These are phyloP conservation scores for Erythrocercus mccallii DNA, from an alignment of 2,113 vertebrate genomes.

Conservation along the genomic window DNA sequence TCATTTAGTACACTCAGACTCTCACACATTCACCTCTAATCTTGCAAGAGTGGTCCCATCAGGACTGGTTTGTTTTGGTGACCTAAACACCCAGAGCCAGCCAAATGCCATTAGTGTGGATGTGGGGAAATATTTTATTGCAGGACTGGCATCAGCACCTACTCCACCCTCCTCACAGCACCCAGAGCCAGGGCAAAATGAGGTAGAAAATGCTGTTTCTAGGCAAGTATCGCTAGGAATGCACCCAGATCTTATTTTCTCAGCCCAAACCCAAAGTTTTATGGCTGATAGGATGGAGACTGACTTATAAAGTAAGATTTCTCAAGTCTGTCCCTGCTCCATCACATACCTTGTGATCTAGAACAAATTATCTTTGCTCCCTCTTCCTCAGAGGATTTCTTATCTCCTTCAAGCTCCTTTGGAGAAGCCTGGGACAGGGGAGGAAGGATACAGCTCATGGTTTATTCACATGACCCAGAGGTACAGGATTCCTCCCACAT, in stretches of 20 bases:
- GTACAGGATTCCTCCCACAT: not conserved
- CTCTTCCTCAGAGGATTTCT: not conserved
- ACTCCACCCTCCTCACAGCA: not conserved
- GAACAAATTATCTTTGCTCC: not conserved
- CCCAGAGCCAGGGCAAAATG: not conserved
- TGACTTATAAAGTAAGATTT: not conserved
- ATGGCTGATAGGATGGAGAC: not conserved
- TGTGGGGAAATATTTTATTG: not conserved
- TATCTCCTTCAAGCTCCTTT: not conserved
- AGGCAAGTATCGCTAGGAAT: not conserved
- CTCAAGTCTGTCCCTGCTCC: not conserved
- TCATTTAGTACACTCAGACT: not conserved
- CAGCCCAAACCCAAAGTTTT: not conserved
- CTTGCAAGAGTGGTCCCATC: not conserved
- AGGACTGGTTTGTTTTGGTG: not conserved
- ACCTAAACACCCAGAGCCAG: not conserved
- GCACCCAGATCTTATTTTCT: not conserved
- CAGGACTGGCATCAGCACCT: not conserved
- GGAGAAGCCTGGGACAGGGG: not conserved
- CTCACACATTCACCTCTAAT: not conserved
- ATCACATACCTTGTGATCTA: not conserved
- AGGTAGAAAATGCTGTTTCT: not conserved
- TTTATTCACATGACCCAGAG: not conserved
- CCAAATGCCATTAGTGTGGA: not conserved
- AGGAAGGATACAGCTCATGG: not conserved